These are phyloP conservation scores for Brachionichthys hirsutus DNA, from an alignment of 2,113 vertebrate species.

Conservation along the genomic window DNA sequence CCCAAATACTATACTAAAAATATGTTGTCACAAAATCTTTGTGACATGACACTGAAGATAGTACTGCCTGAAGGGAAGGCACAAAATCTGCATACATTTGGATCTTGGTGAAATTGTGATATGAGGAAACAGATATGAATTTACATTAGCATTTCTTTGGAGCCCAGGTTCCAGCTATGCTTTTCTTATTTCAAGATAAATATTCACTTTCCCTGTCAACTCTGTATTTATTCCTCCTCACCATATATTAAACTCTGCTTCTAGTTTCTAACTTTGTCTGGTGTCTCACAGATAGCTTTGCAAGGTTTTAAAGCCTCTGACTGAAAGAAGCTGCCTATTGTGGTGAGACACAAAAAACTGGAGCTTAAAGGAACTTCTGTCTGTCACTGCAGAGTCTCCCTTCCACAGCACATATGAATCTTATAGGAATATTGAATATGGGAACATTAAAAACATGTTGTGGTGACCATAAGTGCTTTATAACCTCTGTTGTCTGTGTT, in stretches of 20 bases:
- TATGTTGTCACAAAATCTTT: background rate
- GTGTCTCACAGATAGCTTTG: too few species aligned
- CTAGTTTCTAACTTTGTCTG: background rate
- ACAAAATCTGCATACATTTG: too few species aligned
- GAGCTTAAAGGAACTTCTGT: background rate
- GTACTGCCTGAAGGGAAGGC: too few species aligned
- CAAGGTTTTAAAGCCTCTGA: too few species aligned
- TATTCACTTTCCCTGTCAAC: background rate
- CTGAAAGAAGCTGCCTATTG: too few species aligned
- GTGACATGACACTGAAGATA: too few species aligned
- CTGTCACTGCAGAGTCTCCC: too few species aligned
- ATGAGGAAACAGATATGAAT: background rate
- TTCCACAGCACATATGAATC: constrained; percentile 11
- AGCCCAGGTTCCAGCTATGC: background rate
- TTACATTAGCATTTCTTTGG: background rate
- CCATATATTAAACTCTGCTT: background rate
- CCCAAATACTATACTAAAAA: background rate
- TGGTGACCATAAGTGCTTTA: constrained; percentile 14
- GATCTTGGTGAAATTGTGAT: too few species aligned
- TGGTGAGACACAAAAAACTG: too few species aligned
- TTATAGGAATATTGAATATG: constrained; percentile 16
- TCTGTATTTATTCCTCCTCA: too few species aligned
- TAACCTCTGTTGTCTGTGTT: background rate
- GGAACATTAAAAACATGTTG: background rate
- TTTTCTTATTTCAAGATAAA: background rate